Conservation (phyloP, 2,113 vertebrate species). For the Rana temporaria region DNA sequence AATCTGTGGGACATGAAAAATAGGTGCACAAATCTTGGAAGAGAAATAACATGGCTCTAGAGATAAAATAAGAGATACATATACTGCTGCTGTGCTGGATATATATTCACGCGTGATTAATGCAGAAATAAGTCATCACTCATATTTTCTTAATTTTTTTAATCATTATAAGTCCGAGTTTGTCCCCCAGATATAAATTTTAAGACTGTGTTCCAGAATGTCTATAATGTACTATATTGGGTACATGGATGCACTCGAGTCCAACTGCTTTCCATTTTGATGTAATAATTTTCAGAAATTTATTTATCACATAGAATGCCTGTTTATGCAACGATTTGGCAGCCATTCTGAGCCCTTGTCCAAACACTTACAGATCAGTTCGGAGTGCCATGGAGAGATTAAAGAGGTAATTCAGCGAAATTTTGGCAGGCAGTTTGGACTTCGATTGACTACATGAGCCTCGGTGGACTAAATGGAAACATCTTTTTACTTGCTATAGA, state of each 20-base stretch:
- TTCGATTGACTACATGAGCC: conserved; percentile 37
- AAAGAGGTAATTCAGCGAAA: conserved; percentile 48
- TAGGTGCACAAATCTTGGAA: conserved; percentile 12
- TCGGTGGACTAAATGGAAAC: conserved; percentile 23
- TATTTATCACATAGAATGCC: conserved; percentile 39
- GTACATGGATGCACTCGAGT: not conserved
- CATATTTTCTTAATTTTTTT: not conserved
- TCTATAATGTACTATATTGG: conserved; percentile 1
- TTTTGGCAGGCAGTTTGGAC: conserved; percentile 37
- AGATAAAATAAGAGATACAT: conserved; percentile 26
- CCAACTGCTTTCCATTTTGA: conserved; percentile 37
- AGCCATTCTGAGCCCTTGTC: conserved; percentile 28
- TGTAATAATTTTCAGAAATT: conserved; percentile 37
- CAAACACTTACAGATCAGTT: conserved; percentile 43
- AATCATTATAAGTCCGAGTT: not conserved
- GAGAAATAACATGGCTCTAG: conserved; percentile 34
- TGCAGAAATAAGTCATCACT: conserved; percentile 2
- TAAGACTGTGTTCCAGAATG: not conserved
- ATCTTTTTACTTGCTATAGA: conserved; percentile 18
- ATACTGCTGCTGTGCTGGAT: not conserved
- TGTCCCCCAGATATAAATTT: conserved; percentile 20
- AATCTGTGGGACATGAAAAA: conserved; percentile 63
- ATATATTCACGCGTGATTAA: conserved; percentile 6
- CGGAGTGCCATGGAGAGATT: conserved; percentile 41
- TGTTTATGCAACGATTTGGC: conserved; percentile 44